phyloP scores from a whole-genome alignment of 37 sponge, comb jelly and placozoan genomes.

The Aphrocallistes beatrix region DNA sequence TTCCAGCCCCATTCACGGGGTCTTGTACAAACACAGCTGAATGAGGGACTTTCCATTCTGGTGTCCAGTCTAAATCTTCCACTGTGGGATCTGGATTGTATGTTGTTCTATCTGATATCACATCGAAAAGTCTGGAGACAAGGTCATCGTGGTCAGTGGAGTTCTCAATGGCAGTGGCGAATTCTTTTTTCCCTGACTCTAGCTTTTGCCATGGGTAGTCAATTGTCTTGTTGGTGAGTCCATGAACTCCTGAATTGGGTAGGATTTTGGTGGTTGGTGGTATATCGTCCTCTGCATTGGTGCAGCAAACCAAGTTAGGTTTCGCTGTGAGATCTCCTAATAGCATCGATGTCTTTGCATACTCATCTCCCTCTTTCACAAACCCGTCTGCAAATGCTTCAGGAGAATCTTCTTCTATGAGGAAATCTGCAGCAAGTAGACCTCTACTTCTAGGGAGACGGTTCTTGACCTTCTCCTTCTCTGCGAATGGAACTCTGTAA shows the following conservation, averaged over 20 bases:
- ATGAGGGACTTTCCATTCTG: neutral
- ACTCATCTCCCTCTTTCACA: neutral
- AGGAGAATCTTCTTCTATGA: neutral
- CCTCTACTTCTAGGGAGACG: neutral
- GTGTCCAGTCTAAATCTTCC: neutral
- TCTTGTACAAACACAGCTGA: neutral
- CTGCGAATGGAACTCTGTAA: constrained; percentile 19
- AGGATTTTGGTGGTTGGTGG: neutral
- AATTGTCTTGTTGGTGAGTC: constrained; percentile 39
- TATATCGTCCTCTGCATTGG: constrained; percentile 18
- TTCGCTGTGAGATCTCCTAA: neutral
- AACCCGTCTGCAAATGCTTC: neutral
- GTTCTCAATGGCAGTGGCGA: neutral
- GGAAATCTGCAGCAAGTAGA: neutral
- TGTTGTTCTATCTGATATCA: neutral
- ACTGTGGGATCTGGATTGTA: neutral
- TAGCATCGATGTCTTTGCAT: neutral
- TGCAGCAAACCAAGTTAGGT: constrained; percentile 23
- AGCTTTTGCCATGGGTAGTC: constrained; percentile 66
- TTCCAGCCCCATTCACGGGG: neutral
- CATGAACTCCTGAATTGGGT: constrained; percentile 30
- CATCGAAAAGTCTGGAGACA: neutral
- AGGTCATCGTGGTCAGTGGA: neutral
- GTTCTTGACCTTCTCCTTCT: too few species aligned
- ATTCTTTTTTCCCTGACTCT: constrained; percentile 34